Evolutionary conservation across 1,140 invertebrate genomes (phyloP), one percentile per base, ranked within the genome.

Genomic region (Leptonema lineaticorne): DNA sequence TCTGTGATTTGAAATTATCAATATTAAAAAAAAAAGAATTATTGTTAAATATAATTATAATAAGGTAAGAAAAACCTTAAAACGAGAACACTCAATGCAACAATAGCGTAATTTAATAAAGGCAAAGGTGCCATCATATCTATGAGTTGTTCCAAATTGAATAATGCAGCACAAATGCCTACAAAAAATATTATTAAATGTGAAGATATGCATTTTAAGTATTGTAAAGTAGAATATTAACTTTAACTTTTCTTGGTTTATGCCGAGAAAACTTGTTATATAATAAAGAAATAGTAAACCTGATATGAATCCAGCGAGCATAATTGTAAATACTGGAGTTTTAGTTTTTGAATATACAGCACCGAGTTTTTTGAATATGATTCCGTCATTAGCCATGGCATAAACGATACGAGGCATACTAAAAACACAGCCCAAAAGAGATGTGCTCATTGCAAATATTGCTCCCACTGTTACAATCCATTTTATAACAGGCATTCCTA

Each of bases 101-200:
- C 95, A 46, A 97, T 90, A 8, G 93, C 92, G 76, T 97, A 97
- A 0, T 95, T 95, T 46, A 97, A 81, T 0, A 98, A 79, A 0
- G 95, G 97, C 60, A 95, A 95, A 73, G 97, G 97, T 0, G 94
- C 96, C 88, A 97, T 93, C 90, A 98, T 94, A 74, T 95, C 92
- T 9, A 97, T 93, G 24, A 98, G 81, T 75, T 95, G 91, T 9
- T 92, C 85, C 29, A 97, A 76, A 77, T 96, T 88, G 77, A 98
- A 97, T 22, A 97, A 75, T 16, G 91, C 86, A 0, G 94, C 91
- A 88, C 97, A 93, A 1, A 89, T 66, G 53, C 90, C 94, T 87
- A 80, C 37, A 78, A 82, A 57, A 22, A 3, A 48, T 22, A 58
- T n/a, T 20, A 22, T 56, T 6, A 26, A 56, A 20, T 4, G n/a